These are phyloP conservation scores for Resseliella maxima DNA, from an alignment of 2,888 invertebrate genomes.

Conservation along the genomic window DNA sequence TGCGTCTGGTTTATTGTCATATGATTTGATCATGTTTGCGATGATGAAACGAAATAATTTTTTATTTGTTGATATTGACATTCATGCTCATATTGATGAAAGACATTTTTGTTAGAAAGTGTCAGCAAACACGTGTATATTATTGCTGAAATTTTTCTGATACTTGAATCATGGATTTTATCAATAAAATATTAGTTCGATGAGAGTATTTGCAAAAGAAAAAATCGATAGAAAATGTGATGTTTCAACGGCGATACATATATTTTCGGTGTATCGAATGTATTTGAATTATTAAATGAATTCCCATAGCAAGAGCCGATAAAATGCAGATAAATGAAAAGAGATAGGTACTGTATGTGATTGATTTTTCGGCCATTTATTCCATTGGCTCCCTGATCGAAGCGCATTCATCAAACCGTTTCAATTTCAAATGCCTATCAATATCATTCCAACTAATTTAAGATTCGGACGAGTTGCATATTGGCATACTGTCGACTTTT, in stretches of 20 bases:
- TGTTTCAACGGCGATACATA: not conserved
- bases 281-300: not conserved
- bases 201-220: too few species aligned
- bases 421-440: not conserved
- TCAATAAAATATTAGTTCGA: too few species aligned
- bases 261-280: not conserved
- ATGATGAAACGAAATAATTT: not conserved
- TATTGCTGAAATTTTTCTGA: not conserved
- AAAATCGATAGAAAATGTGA: too few species aligned
- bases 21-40: not conserved
- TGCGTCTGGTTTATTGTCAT: too few species aligned
- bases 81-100: not conserved
- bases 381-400: not conserved
- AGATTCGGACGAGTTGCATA: not conserved
- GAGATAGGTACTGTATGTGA: not conserved
- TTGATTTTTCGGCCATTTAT: constrained; percentile 46
- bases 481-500: not conserved
- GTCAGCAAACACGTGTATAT: not conserved
- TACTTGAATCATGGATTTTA: not conserved
- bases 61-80: too few species aligned
- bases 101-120: not conserved
- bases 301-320: not conserved
- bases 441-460: not conserved
- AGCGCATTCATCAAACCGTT: not conserved
- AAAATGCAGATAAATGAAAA: constrained; percentile 54